Evolutionary conservation across 2,888 invertebrate species (phyloP).

Genomic region (Halocaridina rubra): DNA sequence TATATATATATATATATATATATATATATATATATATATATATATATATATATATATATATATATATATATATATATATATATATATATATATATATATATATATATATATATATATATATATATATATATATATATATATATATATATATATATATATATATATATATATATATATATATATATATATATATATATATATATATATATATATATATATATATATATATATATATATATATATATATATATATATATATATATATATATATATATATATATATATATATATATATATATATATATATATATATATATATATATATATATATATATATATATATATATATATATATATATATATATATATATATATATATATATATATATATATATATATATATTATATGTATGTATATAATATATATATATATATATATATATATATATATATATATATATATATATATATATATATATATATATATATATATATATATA

Average conservation of each 20-base stretch:
- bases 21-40: neutral
- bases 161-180: neutral
- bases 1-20: constrained; percentile 1
- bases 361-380: neutral
- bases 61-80: constrained; percentile 8
- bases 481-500: neutral
- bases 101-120: neutral
- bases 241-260: neutral
- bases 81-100: constrained; percentile 8
- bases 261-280: neutral
- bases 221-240: neutral
- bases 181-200: neutral
- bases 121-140: neutral
- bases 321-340: neutral
- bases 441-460: neutral
- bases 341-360: neutral
- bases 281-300: neutral
- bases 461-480: neutral
- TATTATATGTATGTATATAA: neutral
- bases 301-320: neutral
- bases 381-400: neutral
- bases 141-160: neutral
- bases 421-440: neutral
- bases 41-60: constrained; percentile 4
- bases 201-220: neutral